These are phyloP conservation scores for Scaptomyza hsui DNA, from an alignment of 1,140 invertebrate species.

Conservation along the genomic window DNA sequence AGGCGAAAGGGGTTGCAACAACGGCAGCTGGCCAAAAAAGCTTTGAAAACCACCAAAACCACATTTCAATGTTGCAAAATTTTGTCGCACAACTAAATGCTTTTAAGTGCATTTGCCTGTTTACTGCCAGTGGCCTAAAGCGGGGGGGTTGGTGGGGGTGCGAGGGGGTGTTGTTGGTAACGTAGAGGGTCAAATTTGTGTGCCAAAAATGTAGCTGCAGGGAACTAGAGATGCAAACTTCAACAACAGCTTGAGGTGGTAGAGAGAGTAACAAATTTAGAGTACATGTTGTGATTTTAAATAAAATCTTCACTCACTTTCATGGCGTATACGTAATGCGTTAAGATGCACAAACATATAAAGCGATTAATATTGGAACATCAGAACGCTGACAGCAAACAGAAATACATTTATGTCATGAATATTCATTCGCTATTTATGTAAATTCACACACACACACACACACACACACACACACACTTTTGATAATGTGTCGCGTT, in stretches of 20 bases:
- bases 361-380: constrained; percentile 17
- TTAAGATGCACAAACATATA: constrained; percentile 16
- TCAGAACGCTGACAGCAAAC: constrained; percentile 3
- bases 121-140: constrained; percentile 4
- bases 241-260: no score
- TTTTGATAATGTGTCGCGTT: constrained; percentile 80
- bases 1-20: not conserved
- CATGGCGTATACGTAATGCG: constrained; percentile 28
- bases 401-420: constrained; percentile 29
- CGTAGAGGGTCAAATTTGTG: not conserved
- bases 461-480: constrained; percentile 43
- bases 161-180: not conserved
- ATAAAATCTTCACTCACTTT: no score
- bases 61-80: constrained; percentile 71
- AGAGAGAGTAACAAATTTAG: no score
- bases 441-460: constrained; percentile 50
- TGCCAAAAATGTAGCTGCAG: constrained; percentile 6
- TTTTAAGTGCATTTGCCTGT: constrained; percentile 79
- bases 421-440: constrained; percentile 78
- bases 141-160: no score
- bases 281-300: no score
- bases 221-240: no score
- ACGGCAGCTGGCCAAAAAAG: constrained; percentile 24
- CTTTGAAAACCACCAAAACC: constrained; percentile 33
- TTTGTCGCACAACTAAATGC: constrained; percentile 78